Evolutionary conservation across 2,888 invertebrate species (phyloP), one percentile per base, ranked within the genome.

Genomic region (Uloborus plumipes): DNA sequence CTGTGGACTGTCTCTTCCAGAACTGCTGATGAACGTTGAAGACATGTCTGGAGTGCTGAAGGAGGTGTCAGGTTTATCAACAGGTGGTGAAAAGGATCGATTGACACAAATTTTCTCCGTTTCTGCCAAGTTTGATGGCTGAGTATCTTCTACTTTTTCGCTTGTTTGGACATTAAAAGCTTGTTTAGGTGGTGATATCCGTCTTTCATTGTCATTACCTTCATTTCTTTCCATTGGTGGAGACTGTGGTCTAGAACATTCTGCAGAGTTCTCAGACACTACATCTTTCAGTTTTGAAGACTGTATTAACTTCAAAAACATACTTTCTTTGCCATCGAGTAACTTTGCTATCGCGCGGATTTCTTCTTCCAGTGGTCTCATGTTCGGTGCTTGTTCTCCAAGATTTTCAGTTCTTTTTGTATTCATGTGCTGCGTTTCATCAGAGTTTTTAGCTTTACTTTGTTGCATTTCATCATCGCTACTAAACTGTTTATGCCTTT

Each of bases 291-390:
- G 20, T 9, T 74, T 80, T 3, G 74, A 74, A 26, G 80, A 81
- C n/a, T 81, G 64, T 7, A 81, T 81, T 16, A 81, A 65, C 31
- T 74, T 81, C 4, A 76, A 47, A 47, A 82, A 82, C 15, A 82
- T 49, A 16, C 75, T 82, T 47, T 82, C 81, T 71, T 82, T 82
- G 0, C 80, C 80, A 39, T 81, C 65, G 11, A 81, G 39, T 9
- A 81, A 22, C 20, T 74, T 81, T 7, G 80, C 80, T 22, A 81
- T 81, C 0, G 80, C 65, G 11, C 80, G 22, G n/a, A 81, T 81
- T 18, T 81, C 80, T 22, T 81, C 80, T 59, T 81, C 80, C 15
- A 81, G n/a, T 16, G 80, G 39, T 39, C 9, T 39, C 7, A 11
- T 39, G 39, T 9, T 39, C 39, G 39, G 9, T 39, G 39, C 39